A percentile compares a stretch with the other conserved stretches of the same genome.
phyloP scores from a whole-genome alignment of 2,888 invertebrate species.

The Thecophora atra region DNA sequence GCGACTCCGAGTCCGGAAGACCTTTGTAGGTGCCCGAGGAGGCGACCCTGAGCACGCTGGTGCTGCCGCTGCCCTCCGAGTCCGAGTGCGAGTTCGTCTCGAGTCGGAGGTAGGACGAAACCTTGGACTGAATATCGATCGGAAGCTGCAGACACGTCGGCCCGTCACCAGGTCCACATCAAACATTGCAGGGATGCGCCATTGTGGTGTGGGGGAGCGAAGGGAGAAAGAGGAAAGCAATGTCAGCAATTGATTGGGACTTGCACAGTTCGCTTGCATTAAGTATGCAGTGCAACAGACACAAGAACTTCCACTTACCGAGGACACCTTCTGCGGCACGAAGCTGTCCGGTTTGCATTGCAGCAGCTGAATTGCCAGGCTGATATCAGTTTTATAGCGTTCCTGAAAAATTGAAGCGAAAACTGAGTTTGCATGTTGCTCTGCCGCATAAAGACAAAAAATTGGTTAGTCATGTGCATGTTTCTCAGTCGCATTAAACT shows the following conservation, averaged over 20 bases:
- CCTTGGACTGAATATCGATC: constrained; percentile 89
- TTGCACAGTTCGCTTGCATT: neutral
- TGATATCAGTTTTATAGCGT: constrained; percentile 92
- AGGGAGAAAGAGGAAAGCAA: constrained; percentile 6
- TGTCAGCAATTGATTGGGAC: constrained; percentile 19
- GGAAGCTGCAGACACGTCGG: constrained; percentile 78
- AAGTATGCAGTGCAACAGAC: constrained; percentile 14
- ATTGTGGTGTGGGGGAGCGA: constrained; percentile 12
- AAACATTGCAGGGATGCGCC: neutral
- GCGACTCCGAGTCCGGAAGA: constrained; percentile 66
- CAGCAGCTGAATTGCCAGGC: constrained; percentile 89
- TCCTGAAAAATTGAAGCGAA: constrained; percentile 73
- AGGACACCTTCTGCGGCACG: constrained; percentile 89
- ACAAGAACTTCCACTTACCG: constrained; percentile 74
- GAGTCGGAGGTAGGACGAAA: constrained; percentile 74
- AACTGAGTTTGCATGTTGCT: neutral
- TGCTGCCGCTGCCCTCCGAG: constrained; percentile 65
- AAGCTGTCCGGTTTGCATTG: constrained; percentile 96
- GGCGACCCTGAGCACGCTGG: constrained; percentile 63
- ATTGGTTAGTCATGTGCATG: too few relatives aligned
- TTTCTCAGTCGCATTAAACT: too few relatives aligned
- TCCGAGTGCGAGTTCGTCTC: constrained; percentile 66
- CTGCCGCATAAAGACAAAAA: too few relatives aligned
- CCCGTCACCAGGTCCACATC: too few relatives aligned
- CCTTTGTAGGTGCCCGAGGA: constrained; percentile 66